Percentiles rank a stretch among this genome's conserved stretches.
phyloP scores from a whole-genome alignment of 1,140 invertebrate genomes.

The Charaxes varanes region DNA sequence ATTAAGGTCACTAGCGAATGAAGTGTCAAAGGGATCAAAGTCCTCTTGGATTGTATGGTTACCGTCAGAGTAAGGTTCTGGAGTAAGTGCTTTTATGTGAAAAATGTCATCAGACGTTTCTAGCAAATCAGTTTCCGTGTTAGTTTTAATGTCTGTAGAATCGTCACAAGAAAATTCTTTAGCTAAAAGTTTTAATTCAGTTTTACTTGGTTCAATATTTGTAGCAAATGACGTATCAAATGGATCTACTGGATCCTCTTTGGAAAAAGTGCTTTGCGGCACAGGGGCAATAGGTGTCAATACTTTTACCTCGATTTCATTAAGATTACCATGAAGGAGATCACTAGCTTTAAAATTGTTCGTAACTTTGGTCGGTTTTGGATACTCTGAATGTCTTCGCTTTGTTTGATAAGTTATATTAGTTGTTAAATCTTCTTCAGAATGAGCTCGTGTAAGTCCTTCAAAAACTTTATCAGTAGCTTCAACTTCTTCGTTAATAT shows the following conservation, averaged over 20 bases:
- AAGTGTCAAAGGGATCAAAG: conserved; percentile 88
- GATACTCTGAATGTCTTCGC: conserved; percentile 64
- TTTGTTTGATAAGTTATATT: conserved; percentile 57
- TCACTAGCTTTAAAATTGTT: conserved; percentile 59
- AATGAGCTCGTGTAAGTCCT: conserved; percentile 62
- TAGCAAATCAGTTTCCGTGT: conserved; percentile 62
- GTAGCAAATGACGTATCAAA: conserved; percentile 88
- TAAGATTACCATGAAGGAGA: conserved; percentile 76
- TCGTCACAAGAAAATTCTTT: conserved; percentile 78
- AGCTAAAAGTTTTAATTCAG: conserved; percentile 83
- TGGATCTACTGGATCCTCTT: conserved; percentile 79
- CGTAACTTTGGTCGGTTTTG: conserved; percentile 35
- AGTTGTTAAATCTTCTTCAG: conserved; percentile 76
- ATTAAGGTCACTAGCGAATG: conserved; percentile 81
- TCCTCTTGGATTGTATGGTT: conserved; percentile 56
- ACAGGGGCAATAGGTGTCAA: conserved; percentile 70
- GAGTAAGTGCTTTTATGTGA: conserved; percentile 80
- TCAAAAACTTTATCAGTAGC: conserved; percentile 75
- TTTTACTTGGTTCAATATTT: conserved; percentile 80
- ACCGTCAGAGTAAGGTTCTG: conserved; percentile 73
- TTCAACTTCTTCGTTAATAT: conserved; percentile 67
- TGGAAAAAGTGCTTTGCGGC: conserved; percentile 39
- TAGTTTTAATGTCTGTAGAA: conserved; percentile 22
- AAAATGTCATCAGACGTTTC: conserved; percentile 78
- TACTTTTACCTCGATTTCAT: conserved; percentile 76